Conservation (phyloP, 2,113 vertebrate genomes). For the Crotalus helleri region DNA sequence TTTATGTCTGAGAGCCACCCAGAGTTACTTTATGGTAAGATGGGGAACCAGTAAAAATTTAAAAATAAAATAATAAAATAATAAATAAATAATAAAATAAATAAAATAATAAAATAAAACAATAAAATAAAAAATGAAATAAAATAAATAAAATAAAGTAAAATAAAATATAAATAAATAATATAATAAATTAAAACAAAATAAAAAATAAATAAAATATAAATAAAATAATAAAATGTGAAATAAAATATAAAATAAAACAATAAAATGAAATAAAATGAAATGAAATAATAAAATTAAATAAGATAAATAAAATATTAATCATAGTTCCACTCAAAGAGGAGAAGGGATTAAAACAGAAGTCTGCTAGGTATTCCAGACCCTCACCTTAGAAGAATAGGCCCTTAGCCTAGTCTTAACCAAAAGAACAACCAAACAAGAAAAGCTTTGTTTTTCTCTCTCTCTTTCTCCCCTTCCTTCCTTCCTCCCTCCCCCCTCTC, state of each 20-base stretch:
- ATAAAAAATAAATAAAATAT: too few species aligned
- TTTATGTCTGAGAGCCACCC: background rate
- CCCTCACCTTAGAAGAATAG: background rate
- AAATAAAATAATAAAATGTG: too few species aligned
- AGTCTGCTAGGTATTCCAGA: background rate
- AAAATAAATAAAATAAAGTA: background rate
- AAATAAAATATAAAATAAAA: too few species aligned
- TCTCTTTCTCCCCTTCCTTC: too few species aligned
- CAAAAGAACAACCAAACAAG: background rate
- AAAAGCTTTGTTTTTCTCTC: background rate
- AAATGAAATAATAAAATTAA: too few species aligned
- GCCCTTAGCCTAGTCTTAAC: background rate
- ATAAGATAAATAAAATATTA: background rate
- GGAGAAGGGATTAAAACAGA: background rate
- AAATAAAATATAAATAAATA: background rate
- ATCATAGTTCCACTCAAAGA: background rate
- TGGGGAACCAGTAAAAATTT: background rate
- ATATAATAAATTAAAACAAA: background rate
- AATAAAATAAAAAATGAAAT: too few species aligned
- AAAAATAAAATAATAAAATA: too few species aligned
- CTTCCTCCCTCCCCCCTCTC: too few species aligned
- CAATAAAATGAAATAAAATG: too few species aligned
- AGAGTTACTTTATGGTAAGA: background rate
- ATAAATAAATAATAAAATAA: background rate
- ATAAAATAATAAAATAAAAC: too few species aligned